Percentiles rank a stretch among this genome's conserved stretches.
These are phyloP conservation scores for Campodea augens DNA, from an alignment of 1,140 invertebrate genomes.

Conservation along the genomic window DNA sequence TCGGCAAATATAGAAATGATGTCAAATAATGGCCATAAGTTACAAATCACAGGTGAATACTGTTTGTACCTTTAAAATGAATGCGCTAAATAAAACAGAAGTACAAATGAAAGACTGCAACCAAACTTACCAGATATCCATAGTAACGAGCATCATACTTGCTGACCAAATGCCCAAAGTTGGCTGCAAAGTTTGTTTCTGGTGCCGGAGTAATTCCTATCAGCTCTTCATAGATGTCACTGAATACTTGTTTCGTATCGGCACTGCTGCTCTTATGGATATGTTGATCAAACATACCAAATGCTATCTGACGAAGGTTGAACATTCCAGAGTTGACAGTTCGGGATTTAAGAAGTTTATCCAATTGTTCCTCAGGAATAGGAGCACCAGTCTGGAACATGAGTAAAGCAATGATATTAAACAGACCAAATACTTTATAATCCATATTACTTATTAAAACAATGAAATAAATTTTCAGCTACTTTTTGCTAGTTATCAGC, in stretches of 20 bases:
- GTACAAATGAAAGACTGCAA: neutral
- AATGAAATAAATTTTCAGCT: no score
- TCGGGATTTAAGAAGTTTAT: constrained; percentile 26
- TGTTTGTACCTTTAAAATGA: no score
- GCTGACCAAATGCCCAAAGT: constrained; percentile 31
- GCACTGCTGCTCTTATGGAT: constrained; percentile 22
- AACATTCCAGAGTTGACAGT: constrained; percentile 30
- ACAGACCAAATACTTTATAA: constrained; percentile 2
- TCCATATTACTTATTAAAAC: no score
- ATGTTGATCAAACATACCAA: constrained; percentile 30
- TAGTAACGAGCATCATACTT: constrained; percentile 38
- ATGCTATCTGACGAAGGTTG: constrained; percentile 29
- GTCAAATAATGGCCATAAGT: no score
- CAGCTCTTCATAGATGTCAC: constrained; percentile 23
- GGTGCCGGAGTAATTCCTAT: constrained; percentile 26
- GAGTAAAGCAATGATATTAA: neutral
- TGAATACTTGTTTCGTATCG: constrained; percentile 26
- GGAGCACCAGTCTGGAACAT: constrained; percentile 17
- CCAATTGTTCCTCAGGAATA: constrained; percentile 28
- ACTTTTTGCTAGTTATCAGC: no score
- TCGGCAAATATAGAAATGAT: no score
- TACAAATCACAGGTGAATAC: no score
- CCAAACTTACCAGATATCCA: constrained; percentile 29
- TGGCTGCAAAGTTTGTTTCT: constrained; percentile 31
- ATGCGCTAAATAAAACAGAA: neutral